Evolutionary conservation across 2,113 vertebrate genomes (phyloP), one percentile per base, ranked within the genome.

Genomic region (Bubo bubo): DNA sequence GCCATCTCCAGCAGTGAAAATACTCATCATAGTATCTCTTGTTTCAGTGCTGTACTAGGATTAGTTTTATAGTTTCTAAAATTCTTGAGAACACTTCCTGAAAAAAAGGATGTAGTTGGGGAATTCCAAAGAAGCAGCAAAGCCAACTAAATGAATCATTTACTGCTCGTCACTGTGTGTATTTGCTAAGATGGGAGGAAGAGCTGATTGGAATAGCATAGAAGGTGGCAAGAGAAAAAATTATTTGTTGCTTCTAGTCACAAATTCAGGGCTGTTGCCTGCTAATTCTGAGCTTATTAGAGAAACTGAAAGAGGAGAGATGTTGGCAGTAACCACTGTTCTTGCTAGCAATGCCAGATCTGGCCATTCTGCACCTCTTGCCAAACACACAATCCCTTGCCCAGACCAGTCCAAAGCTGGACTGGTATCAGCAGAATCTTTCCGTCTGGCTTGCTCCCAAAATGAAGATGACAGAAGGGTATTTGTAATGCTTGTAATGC

Each of bases 391-490:
- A 88, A 10, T 95, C 86, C 83, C 37, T 84, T 86, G 79, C 86
- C 58, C 82, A 88, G 92, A 55, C 50, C 52, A 53, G 35, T 79
- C 86, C 68, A 81, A 92, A 93, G 76, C 89, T 96, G 93, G 66
- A 63, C 64, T 56, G 37, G 27, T 85, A 43, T 62, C 77, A 94
- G 60, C 70, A 93, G 89, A 79, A 81, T 82, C 81, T 79, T 96
- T 95, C 89, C 86, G 64, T 89, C 84, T 95, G 95, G 91, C 74
- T 20, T 86, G 81, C 60, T 94, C 81, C 91, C 95, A 97, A 93
- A 64, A 68, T 12, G 77, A 89, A 79, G 89, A 90, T 47, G 93
- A 95, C 95, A 95, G 93, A 94, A 91, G 95, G 91, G 84, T 93
- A 63, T 91, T 91, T 93, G 95, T 95, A 93, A 90, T 90, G 63